These are phyloP conservation scores for Sebastes glaucus DNA, from an alignment of 2,797 vertebrate species.

Conservation along the genomic window DNA sequence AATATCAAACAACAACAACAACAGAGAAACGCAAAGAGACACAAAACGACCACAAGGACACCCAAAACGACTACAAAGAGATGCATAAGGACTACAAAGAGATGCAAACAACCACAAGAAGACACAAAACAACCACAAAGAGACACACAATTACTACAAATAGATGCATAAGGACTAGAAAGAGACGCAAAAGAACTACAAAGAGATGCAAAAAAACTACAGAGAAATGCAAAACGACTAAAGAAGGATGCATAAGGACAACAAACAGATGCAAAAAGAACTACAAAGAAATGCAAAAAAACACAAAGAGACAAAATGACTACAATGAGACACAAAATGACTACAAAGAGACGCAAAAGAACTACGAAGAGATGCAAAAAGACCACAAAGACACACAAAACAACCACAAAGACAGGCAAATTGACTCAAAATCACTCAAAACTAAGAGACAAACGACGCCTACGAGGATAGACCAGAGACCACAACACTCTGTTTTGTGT, in stretches of 20 bases:
- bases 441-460: not conserved
- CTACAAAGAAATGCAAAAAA: not conserved
- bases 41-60: not conserved
- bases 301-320: not conserved
- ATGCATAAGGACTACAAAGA: not conserved
- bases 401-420: not conserved
- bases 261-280: not conserved
- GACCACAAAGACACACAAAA: not conserved
- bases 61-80: not conserved
- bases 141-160: not conserved
- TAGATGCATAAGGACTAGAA: not conserved
- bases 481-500: not conserved
- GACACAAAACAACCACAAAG: not conserved
- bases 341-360: not conserved
- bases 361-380: not conserved
- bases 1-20: not conserved
- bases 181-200: rapidly evolving
- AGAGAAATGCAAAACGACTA: not conserved
- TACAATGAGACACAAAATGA: not conserved
- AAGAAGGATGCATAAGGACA: too few relatives aligned
- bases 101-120: not conserved
- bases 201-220: not conserved
- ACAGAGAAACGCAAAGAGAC: not conserved
- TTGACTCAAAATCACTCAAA: not conserved
- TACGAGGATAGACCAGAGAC: not conserved